Conservation (phyloP, 2,797 vertebrate species). For the Ptychadena robeensis region DNA sequence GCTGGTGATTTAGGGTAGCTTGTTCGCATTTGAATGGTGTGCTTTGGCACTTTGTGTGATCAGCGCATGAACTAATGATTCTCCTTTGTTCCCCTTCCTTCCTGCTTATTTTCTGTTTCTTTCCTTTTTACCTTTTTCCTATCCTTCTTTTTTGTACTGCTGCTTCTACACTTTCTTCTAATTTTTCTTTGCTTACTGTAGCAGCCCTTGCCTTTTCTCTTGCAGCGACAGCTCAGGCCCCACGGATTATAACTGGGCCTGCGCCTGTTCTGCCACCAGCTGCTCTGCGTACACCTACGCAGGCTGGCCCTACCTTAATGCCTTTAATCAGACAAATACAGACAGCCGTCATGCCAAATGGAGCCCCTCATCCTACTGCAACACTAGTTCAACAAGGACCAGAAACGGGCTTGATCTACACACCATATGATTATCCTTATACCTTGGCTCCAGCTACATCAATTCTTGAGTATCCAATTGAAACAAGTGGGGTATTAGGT, state of each 20-base stretch:
- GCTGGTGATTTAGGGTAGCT: slow-evolving; percentile 76
- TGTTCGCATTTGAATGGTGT: slow-evolving; percentile 78
- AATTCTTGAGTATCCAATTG: slow-evolving; percentile 99
- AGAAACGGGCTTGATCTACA: slow-evolving; percentile 94
- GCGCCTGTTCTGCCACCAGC: slow-evolving; percentile 88
- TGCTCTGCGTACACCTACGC: slow-evolving; percentile 87
- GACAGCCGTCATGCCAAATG: slow-evolving; percentile 89
- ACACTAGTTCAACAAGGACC: slow-evolving; percentile 89
- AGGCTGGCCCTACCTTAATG: slow-evolving; percentile 94
- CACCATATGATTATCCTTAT: slow-evolving; percentile 97
- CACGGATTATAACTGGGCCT: slow-evolving; percentile 93
- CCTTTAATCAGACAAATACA: slow-evolving; percentile 99
- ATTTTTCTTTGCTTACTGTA: slow-evolving; percentile 86
- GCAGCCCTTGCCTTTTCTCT: slow-evolving; percentile 95
- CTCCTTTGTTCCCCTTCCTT: slow-evolving; percentile 72
- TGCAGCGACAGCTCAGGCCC: slow-evolving; percentile 92
- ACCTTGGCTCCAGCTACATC: slow-evolving; percentile 93
- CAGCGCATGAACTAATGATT: slow-evolving; percentile 84
- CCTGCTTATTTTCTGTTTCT: slow-evolving; percentile 73
- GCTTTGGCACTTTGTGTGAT: slow-evolving; percentile 79
- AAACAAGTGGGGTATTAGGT: slow-evolving; percentile 98
- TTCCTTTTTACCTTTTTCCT: slow-evolving; percentile 67
- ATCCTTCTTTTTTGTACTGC: slow-evolving; percentile 71
- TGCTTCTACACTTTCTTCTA: slow-evolving; percentile 74
- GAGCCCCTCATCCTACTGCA: slow-evolving; percentile 84